Conservation (phyloP, 92 coral and sea anemone species). For the Porites evermanni region DNA sequence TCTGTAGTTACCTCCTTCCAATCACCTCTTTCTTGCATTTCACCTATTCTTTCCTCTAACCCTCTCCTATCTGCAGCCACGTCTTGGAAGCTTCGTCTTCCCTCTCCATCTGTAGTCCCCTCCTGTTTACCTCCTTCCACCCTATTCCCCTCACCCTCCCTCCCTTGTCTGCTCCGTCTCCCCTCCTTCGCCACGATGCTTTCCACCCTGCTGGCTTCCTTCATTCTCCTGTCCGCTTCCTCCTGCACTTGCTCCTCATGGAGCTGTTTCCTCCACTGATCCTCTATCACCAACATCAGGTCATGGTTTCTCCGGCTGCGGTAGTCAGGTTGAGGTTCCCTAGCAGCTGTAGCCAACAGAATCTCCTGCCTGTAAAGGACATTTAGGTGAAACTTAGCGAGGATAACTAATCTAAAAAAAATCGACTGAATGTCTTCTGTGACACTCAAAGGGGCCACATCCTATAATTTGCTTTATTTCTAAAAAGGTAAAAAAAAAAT, state of each 20-base stretch:
- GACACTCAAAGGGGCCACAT: too few species aligned
- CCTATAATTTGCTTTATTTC: too few species aligned
- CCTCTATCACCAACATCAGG: slow-evolving; percentile 85
- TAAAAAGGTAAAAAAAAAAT: too few species aligned
- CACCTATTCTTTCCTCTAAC: background rate
- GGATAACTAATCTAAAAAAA: too few species aligned
- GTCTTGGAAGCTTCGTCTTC: background rate
- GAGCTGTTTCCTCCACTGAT: slow-evolving; percentile 96
- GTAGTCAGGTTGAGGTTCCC: slow-evolving; percentile 84
- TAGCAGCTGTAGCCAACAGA: slow-evolving; percentile 83
- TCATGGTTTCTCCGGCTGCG: slow-evolving; percentile 82
- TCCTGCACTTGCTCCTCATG: slow-evolving; percentile 83
- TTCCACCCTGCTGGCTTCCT: slow-evolving; percentile 55
- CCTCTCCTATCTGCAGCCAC: background rate
- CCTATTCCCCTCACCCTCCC: background rate
- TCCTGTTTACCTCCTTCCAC: background rate
- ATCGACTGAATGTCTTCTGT: background rate
- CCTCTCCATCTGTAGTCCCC: background rate
- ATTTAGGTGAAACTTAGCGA: background rate
- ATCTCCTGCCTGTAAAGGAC: slow-evolving; percentile 82
- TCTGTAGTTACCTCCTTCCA: background rate
- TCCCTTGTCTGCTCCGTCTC: slow-evolving; percentile 7
- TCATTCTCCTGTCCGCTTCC: slow-evolving; percentile 64
- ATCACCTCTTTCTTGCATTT: background rate
- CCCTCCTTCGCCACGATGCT: slow-evolving; percentile 12